phyloP scores from a whole-genome alignment of 2,888 invertebrate species.

The Agrotis exclamationis region DNA sequence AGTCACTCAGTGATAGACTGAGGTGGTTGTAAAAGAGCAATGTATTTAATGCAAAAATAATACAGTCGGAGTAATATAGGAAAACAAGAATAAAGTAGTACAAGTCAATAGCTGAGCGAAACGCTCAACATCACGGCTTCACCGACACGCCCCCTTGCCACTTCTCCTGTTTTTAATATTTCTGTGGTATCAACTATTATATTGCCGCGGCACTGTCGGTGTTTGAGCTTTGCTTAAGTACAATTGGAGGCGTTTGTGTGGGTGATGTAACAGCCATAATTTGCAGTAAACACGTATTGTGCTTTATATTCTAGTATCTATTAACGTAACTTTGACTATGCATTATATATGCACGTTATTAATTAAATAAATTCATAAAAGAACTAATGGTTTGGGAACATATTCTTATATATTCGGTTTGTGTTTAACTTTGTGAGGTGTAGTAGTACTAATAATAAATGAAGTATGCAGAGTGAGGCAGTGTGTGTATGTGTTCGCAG shows the following conservation, averaged over 20 bases:
- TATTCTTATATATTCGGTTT: slow-evolving; percentile 27
- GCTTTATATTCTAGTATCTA: slow-evolving; percentile 61
- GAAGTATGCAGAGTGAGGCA: slow-evolving; percentile 64
- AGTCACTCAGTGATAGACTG: no score
- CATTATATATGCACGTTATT: slow-evolving; percentile 29
- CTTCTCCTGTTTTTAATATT: no score
- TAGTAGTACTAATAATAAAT: slow-evolving; percentile 55
- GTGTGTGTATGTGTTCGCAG: slow-evolving; percentile 88
- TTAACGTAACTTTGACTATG: slow-evolving; percentile 31
- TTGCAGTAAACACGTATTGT: slow-evolving; percentile 66
- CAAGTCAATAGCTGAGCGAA: no score
- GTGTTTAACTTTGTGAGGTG: slow-evolving; percentile 37
- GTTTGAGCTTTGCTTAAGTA: slow-evolving; percentile 77
- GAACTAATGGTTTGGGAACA: slow-evolving; percentile 46
- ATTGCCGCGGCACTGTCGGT: slow-evolving; percentile 54
- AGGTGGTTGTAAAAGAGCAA: no score
- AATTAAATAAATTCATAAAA: slow-evolving; percentile 14
- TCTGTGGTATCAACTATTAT: slow-evolving; percentile 10
- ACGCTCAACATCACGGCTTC: no score
- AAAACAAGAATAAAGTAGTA: no score
- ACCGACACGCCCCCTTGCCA: no score
- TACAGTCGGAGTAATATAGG: no score
- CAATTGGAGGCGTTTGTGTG: slow-evolving; percentile 75
- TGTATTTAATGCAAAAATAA: no score
- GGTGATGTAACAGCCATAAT: slow-evolving; percentile 91